These are phyloP conservation scores for Cervus canadensis DNA, from an alignment of 2,113 vertebrate species.

Conservation along the genomic window DNA sequence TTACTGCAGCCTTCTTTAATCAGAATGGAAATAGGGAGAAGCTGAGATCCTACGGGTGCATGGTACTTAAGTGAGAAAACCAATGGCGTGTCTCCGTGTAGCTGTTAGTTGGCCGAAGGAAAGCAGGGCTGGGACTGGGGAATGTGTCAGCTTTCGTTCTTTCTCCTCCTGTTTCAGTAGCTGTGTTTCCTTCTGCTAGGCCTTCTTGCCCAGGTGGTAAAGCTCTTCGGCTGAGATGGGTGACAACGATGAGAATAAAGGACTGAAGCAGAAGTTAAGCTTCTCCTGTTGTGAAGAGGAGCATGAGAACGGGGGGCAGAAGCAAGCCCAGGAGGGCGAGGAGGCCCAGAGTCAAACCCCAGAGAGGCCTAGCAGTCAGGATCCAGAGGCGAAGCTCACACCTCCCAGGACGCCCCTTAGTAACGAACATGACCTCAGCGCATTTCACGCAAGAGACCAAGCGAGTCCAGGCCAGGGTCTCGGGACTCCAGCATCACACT, in stretches of 20 bases:
- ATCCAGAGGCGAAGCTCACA: background rate
- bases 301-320: conserved; percentile 52
- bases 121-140: accelerated
- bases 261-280: conserved; percentile 82
- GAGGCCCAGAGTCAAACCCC: background rate
- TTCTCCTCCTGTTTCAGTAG: background rate
- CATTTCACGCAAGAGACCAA: background rate
- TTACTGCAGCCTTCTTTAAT: background rate
- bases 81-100: accelerated
- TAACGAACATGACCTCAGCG: background rate
- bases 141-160: background rate
- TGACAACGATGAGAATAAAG: conserved; percentile 55
- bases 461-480: conserved; percentile 41
- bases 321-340: conserved; percentile 51
- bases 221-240: conserved; percentile 69
- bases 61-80: conserved; percentile 37
- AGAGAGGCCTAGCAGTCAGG: background rate
- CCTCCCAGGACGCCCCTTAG: conserved; percentile 58
- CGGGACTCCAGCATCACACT: background rate
- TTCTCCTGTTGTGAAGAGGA: conserved; percentile 89
- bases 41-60: background rate
- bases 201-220: background rate
- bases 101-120: background rate
- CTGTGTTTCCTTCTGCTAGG: background rate
- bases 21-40: conserved; percentile 22